phyloP scores from a whole-genome alignment of 2,797 vertebrate species.

The Urosaurus nigricauda region DNA sequence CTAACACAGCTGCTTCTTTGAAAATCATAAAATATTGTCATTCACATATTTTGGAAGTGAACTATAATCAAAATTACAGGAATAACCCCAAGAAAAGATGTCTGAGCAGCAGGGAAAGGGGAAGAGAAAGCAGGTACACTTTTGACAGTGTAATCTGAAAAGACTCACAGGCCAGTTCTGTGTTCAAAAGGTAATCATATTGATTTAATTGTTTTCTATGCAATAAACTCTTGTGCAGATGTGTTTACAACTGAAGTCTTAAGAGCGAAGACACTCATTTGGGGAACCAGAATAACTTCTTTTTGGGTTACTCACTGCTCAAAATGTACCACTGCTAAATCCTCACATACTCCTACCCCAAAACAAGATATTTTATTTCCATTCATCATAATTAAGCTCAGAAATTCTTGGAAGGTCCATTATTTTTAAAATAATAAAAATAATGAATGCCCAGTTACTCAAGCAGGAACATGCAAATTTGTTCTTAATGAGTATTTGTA shows the following conservation, averaged over 20 bases:
- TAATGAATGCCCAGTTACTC: constrained; percentile 4
- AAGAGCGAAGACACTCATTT: background rate
- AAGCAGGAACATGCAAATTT: constrained; percentile 35
- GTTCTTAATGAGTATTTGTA: constrained; percentile 31
- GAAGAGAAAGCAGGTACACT: background rate
- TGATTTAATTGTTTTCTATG: background rate
- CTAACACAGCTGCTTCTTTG: too few relatives aligned
- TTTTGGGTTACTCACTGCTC: background rate
- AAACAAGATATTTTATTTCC: background rate
- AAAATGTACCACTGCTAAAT: background rate
- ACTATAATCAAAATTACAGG: background rate
- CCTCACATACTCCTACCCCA: too few relatives aligned
- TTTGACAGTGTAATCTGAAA: background rate
- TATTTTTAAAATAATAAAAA: background rate
- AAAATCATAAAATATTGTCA: background rate
- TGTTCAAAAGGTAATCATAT: background rate
- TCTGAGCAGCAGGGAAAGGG: background rate
- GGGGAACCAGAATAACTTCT: background rate
- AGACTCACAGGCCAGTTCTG: background rate
- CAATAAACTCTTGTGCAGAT: background rate
- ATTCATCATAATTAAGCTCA: constrained; percentile 5
- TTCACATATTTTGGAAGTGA: background rate
- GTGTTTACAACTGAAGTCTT: background rate
- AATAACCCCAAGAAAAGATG: background rate
- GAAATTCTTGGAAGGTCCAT: constrained; percentile 6